A percentile compares a stretch with the other conserved stretches of the same genome.
Evolutionary conservation across 2,113 vertebrate species (phyloP).

Genomic region (Phyllostomus hastatus): DNA sequence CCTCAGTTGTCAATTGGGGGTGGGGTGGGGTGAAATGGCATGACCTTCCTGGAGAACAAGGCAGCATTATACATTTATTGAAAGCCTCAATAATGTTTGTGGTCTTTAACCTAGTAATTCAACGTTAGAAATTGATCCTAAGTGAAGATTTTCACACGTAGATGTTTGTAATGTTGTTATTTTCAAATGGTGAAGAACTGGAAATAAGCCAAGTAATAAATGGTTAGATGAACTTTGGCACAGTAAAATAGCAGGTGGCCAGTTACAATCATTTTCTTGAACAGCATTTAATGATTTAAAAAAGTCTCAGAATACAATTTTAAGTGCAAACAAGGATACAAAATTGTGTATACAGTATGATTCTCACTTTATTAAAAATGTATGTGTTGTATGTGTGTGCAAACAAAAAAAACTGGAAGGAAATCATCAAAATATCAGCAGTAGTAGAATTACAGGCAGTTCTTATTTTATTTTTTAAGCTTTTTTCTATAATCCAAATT

Average conservation of each 20-base stretch:
- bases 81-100: neutral
- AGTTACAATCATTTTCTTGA: slow-evolving; percentile 10
- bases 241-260: neutral
- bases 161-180: neutral
- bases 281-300: slow-evolving; percentile 3
- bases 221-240: neutral
- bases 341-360: neutral
- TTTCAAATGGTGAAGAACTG: slow-evolving; percentile 11
- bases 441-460: neutral
- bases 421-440: neutral
- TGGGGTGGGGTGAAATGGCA: neutral
- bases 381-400: neutral
- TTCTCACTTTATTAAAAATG: slow-evolving; percentile 1
- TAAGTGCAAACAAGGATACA: neutral
- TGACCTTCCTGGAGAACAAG: neutral
- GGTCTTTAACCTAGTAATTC: neutral
- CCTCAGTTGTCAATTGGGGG: neutral
- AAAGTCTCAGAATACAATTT: neutral
- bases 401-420: slow-evolving; percentile 11
- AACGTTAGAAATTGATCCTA: neutral
- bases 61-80: neutral
- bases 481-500: neutral
- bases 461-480: slow-evolving; percentile 22
- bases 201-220: slow-evolving; percentile 44
- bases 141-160: slow-evolving; percentile 2